A percentile compares a stretch with the other conserved stretches of the same genome.
phyloP scores from a whole-genome alignment of 2,797 vertebrate genomes.

The Hippopotamyrus pictus region DNA sequence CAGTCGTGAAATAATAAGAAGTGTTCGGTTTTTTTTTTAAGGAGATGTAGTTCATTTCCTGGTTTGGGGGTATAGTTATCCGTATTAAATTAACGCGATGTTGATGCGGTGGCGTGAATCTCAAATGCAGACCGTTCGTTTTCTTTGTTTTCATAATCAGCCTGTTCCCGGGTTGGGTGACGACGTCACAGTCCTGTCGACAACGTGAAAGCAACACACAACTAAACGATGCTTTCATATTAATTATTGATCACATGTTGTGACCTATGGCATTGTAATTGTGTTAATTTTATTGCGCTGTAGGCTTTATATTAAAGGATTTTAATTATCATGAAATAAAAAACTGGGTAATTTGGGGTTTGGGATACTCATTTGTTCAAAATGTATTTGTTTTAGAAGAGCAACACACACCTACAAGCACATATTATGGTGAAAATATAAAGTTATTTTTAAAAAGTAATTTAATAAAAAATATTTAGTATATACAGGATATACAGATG shows the following conservation, averaged over 20 bases:
- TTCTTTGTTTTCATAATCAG: slow-evolving; percentile 36
- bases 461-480: neutral
- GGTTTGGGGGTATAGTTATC: neutral
- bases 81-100: neutral
- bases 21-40: neutral
- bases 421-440: neutral
- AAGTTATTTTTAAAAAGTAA: neutral
- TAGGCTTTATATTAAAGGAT: neutral
- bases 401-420: neutral
- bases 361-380: neutral
- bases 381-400: neutral
- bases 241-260: neutral
- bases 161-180: slow-evolving; percentile 20
- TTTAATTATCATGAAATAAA: neutral
- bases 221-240: neutral
- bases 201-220: neutral
- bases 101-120: neutral
- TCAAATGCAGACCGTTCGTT: neutral
- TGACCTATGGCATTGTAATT: neutral
- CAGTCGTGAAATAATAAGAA: neutral
- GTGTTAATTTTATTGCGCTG: neutral
- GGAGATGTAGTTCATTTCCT: neutral
- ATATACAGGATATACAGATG: neutral
- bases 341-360: neutral
- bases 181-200: slow-evolving; percentile 14